These are phyloP conservation scores for Callopanchax toddi DNA, from an alignment of 2,113 vertebrate genomes.

Conservation along the genomic window DNA sequence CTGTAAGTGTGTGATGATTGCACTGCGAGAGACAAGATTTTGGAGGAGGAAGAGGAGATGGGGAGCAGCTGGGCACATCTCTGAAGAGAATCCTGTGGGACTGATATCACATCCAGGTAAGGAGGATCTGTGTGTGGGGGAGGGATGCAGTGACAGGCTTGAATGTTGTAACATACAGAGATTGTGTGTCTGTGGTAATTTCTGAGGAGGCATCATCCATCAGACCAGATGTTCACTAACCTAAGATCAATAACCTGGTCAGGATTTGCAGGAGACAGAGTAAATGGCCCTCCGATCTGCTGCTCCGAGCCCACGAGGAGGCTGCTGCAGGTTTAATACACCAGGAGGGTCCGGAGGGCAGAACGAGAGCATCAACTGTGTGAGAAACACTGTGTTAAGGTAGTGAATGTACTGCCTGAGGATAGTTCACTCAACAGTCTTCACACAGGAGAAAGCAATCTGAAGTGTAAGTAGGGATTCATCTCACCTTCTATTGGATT, in stretches of 20 bases:
- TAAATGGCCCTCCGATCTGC: slow-evolving; percentile 24
- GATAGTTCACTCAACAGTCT: slow-evolving; percentile 30
- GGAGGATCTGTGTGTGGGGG: slow-evolving; percentile 5
- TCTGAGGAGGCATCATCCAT: slow-evolving; percentile 25
- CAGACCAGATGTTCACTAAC: slow-evolving; percentile 38
- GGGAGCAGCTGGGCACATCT: slow-evolving; percentile 28
- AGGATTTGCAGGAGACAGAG: slow-evolving; percentile 21
- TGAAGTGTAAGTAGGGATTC: slow-evolving; percentile 32
- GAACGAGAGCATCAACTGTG: slow-evolving; percentile 2
- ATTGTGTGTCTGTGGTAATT: slow-evolving; percentile 20
- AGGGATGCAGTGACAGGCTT: slow-evolving; percentile 11
- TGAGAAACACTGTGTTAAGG: slow-evolving; percentile 10
- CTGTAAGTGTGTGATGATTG: slow-evolving; percentile 11
- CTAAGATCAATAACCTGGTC: slow-evolving; percentile 47
- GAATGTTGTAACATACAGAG: background rate
- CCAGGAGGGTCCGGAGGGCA: slow-evolving; percentile 15
- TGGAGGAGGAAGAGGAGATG: slow-evolving; percentile 1
- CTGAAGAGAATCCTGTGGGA: slow-evolving; percentile 29
- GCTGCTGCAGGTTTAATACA: slow-evolving; percentile 18
- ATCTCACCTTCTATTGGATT: slow-evolving; percentile 35
- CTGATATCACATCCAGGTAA: slow-evolving; percentile 27
- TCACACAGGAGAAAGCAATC: slow-evolving; percentile 34
- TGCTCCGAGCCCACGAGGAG: background rate
- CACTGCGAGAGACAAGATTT: slow-evolving; percentile 25
- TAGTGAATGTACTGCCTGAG: slow-evolving; percentile 20